Evolutionary conservation across 2,888 invertebrate genomes (phyloP), one percentile per base, ranked within the genome.

Genomic region (Sarcophaga rosellei): DNA sequence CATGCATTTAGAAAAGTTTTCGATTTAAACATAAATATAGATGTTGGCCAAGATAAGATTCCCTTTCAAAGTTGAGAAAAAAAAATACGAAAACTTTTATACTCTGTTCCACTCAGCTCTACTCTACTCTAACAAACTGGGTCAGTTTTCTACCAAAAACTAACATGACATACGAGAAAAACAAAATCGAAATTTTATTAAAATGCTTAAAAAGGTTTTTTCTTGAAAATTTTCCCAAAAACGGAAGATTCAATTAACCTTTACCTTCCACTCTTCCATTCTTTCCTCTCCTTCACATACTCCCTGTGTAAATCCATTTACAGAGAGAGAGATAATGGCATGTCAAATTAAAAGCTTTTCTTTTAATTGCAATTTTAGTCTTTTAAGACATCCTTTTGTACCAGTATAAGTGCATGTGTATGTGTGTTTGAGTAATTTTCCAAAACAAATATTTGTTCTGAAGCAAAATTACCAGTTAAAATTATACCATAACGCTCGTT

Each of bases 1-100:
- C 68, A 59, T 82, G 74, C 75, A 79, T 66, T 75, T 65, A 21
- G 57, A 74, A 82, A 86, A 83, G 57, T 84, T 86, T 84, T 84
- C 81, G 70, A 84, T 86, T 84, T 84, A 78, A 84, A 72, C 84
- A 86, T 81, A 66, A 81, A 86, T 84, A 81, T 78, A 84, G 84
- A 86, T 86, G 78, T 86, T 72, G 70, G 53, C 45, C 61, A 47
- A 62, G 86, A 86, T 86, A 84, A 86, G 76, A 72, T 76, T 81
- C 81, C 61, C 70, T 85, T 78, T 82, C 72, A 79, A 74, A 82
- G 35, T 35, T 35, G 35, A 35, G 5, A 35, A 35, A 6, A 25
- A 35, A 35, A 35, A 79, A 74, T 79, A 53, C 23, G 63, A 79
- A 23, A 81, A 77, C 66, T 81, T 73, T 68, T 15, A 47, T 61